These are phyloP conservation scores for Erythrocercus mccallii DNA, from an alignment of 2,113 vertebrate genomes.

Conservation along the genomic window DNA sequence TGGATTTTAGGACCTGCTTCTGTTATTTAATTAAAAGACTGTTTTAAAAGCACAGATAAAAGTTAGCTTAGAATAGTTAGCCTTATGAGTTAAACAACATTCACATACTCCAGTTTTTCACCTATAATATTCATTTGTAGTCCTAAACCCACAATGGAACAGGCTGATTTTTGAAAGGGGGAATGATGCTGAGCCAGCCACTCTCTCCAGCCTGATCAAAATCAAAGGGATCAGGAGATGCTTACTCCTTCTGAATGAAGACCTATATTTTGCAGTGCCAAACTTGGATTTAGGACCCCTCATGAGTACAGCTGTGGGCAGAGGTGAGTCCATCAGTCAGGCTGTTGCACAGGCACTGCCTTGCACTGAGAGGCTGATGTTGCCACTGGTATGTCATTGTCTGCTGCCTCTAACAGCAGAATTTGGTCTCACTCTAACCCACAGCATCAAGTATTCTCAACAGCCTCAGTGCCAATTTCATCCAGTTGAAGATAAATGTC, in stretches of 20 bases:
- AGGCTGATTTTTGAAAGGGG: background rate
- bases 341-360: background rate
- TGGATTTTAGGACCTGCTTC: background rate
- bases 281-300: rapidly evolving
- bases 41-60: background rate
- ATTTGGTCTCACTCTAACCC: background rate
- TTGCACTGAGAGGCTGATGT: background rate
- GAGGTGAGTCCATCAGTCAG: background rate
- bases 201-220: background rate
- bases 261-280: background rate
- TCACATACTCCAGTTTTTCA: background rate
- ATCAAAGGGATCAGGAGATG: background rate
- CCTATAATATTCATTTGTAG: background rate
- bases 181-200: background rate
- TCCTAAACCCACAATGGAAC: background rate
- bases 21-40: background rate
- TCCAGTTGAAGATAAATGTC: background rate
- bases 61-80: background rate
- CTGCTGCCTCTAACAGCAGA: background rate
- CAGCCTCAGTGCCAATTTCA: background rate
- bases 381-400: background rate
- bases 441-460: background rate
- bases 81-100: background rate
- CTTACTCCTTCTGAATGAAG: background rate
- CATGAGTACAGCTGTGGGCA: background rate